Percentiles rank a stretch among this genome's conserved stretches.
Conservation (phyloP, 1,140 invertebrate genomes). For the Drosophila ananassae region DNA sequence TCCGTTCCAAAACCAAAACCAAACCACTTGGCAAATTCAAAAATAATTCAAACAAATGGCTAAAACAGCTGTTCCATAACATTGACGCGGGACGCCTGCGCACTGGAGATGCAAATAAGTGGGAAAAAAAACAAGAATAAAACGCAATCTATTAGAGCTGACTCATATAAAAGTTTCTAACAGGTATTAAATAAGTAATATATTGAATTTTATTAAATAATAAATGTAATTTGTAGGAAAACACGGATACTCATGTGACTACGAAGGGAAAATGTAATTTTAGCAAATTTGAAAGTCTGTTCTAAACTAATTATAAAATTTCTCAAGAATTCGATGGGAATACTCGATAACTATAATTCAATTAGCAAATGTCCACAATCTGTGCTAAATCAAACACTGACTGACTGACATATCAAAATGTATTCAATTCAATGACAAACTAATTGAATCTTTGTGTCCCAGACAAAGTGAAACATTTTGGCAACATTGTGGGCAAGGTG, state of each 20-base stretch:
- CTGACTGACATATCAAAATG: constrained; percentile 29
- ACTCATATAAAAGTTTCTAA: constrained; percentile 16
- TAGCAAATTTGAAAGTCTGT: neutral
- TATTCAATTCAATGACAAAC: constrained; percentile 33
- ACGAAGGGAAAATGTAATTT: neutral
- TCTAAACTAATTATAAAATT: constrained; percentile 42
- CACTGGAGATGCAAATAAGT: constrained; percentile 42
- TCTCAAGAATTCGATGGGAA: constrained; percentile 8
- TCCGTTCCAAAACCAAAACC: neutral
- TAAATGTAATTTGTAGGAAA: neutral
- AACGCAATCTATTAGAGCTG: constrained; percentile 34
- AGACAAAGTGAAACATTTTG: constrained; percentile 45
- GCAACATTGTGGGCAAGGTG: constrained; percentile 43
- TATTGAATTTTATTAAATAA: neutral
- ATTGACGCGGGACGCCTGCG: constrained; percentile 41
- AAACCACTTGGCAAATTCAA: constrained; percentile 37
- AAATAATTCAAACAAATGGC: constrained; percentile 33
- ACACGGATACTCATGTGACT: neutral
- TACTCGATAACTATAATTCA: constrained; percentile 51
- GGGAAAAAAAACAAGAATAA: constrained; percentile 32
- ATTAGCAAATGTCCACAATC: constrained; percentile 50
- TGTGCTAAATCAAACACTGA: constrained; percentile 36
- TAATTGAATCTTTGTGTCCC: constrained; percentile 44
- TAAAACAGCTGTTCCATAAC: constrained; percentile 56
- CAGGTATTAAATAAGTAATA: neutral